A percentile compares a stretch with the other conserved stretches of the same genome.
Conservation (phyloP, 2,888 invertebrate species). For the Synanthedon andrenaeformis region DNA sequence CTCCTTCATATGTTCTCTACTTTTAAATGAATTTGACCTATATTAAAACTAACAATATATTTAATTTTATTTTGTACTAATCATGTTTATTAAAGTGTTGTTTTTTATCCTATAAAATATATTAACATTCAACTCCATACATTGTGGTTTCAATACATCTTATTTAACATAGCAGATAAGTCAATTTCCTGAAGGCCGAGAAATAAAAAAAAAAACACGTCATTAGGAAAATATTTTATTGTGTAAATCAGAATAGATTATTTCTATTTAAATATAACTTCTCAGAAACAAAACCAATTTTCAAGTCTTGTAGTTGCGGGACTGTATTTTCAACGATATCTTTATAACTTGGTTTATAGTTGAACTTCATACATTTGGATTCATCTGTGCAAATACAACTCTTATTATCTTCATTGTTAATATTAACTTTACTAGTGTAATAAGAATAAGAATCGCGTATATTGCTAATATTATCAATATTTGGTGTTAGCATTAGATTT, state of each 20-base stretch:
- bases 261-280: conserved; percentile 33
- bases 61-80: conserved; percentile 72
- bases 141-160: conserved; percentile 63
- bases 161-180: conserved; percentile 5
- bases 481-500: conserved; percentile 80
- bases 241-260: not conserved
- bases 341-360: conserved; percentile 37
- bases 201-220: no score
- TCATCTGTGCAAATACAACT: conserved; percentile 61
- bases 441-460: conserved; percentile 70
- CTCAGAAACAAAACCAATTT: conserved; percentile 76
- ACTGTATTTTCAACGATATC: conserved; percentile 52
- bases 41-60: conserved; percentile 71
- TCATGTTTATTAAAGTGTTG: conserved; percentile 64
- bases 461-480: conserved; percentile 74
- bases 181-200: no score
- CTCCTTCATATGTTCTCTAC: conserved; percentile 67
- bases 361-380: conserved; percentile 53
- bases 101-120: conserved; percentile 71
- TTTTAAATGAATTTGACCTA: conserved; percentile 69
- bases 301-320: conserved; percentile 75
- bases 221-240: no score
- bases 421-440: conserved; percentile 20
- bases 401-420: conserved; percentile 11
- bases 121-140: conserved; percentile 70